phyloP scores from a whole-genome alignment of 2,797 vertebrate genomes.

The Otus scops region DNA sequence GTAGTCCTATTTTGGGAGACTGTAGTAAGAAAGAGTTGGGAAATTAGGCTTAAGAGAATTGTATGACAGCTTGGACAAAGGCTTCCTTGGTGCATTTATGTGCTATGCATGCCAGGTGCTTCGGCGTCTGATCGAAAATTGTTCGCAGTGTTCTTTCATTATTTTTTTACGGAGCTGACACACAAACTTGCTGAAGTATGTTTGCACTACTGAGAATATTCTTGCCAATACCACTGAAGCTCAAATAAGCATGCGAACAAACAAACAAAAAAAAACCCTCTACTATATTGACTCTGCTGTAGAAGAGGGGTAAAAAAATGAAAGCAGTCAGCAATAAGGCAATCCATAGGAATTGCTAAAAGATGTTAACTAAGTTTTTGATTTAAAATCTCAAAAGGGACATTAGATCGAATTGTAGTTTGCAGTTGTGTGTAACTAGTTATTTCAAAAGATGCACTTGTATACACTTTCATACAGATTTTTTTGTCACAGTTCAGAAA shows the following conservation, averaged over 20 bases:
- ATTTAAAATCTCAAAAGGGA: not conserved
- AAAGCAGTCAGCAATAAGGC: not conserved
- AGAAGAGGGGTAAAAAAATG: not conserved
- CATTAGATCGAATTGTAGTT: not conserved
- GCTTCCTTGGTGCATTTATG: not conserved
- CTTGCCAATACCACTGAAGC: not conserved
- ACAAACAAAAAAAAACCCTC: not conserved
- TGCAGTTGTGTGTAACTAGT: not conserved
- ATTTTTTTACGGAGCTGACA: not conserved
- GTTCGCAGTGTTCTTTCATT: not conserved
- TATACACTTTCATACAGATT: not conserved
- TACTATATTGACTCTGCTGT: not conserved
- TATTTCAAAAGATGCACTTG: not conserved
- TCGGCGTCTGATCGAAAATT: not conserved
- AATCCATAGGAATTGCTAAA: slow-evolving; percentile 23
- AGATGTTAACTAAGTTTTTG: not conserved
- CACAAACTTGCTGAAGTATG: not conserved
- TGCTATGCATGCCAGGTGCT: not conserved
- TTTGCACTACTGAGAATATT: not conserved
- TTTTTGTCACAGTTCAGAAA: not conserved
- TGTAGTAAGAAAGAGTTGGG: not conserved
- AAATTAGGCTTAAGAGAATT: not conserved
- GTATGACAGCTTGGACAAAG: not conserved
- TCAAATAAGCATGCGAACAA: not conserved
- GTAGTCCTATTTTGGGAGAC: not conserved